Evolutionary conservation across 2,113 vertebrate species (phyloP), one percentile per base, ranked within the genome.

Genomic region (Laterallus jamaicensis): DNA sequence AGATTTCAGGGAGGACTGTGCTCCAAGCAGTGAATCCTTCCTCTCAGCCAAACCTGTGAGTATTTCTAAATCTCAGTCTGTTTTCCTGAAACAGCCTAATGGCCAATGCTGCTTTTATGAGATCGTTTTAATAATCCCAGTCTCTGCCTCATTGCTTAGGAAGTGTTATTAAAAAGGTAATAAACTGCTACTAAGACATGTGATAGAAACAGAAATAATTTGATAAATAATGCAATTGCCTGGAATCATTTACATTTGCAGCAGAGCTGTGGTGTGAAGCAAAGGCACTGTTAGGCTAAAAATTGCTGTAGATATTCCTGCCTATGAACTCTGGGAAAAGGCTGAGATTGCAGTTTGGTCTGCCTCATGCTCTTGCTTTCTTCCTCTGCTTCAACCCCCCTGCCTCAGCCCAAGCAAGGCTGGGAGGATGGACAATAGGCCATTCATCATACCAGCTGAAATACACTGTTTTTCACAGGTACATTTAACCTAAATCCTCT

Each of bases 401-500:
- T 42, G 21, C 49, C 49, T 20, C 40, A 92, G 85, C 75, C 79
- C 71, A 40, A 20, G 55, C 56, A 39, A 22, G 14, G 81, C 82
- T 49, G 20, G 0, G 8, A 71, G 89, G 87, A 75, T 14, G 91
- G 91, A 88, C 95, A 97, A 92, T 91, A 10, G 88, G n/a, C 90
- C 95, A 92, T 97, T 96, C 95, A 97, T 96, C 95, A 93, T 79
- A 69, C 54, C 25, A 1, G 56, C 67, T 91, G 93, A 89, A 96
- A 93, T 76, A 82, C 84, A 62, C 82, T 91, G 91, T 66, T 97
- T 92, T 93, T 81, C 95, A 78, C 91, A 95, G 95, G 95, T 97
- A 85, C 91, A 87, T 94, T 97, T 96, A 96, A 96, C 92, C 92
- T 49, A 92, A 94, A 93, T 97, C 94, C 93, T 97, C 90, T 79